These are phyloP conservation scores for Calliphora vomitoria DNA, from an alignment of 2,888 invertebrate species.

Conservation along the genomic window DNA sequence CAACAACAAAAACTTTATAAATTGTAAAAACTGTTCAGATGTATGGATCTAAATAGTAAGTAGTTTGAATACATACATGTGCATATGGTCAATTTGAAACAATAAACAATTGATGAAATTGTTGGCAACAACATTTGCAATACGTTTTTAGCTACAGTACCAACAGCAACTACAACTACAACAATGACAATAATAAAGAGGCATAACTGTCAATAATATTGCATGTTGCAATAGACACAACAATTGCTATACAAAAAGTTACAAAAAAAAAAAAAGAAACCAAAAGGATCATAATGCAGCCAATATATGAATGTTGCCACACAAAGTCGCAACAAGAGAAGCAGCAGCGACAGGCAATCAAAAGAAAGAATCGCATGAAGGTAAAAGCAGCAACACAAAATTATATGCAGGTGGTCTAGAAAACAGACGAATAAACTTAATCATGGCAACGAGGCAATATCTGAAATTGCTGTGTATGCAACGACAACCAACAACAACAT, in stretches of 20 bases:
- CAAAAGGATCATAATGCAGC: constrained; percentile 59
- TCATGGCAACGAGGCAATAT: constrained; percentile 56
- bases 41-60: neutral
- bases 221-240: constrained; percentile 71
- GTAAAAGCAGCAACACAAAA: constrained; percentile 46
- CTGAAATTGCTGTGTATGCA: constrained; percentile 52
- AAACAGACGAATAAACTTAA: constrained; percentile 65
- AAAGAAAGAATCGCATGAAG: neutral
- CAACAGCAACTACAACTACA: constrained; percentile 40
- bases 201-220: constrained; percentile 72
- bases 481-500: neutral
- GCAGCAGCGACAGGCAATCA: constrained; percentile 24
- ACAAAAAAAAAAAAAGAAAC: neutral
- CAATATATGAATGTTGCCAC: constrained; percentile 24
- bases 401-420: constrained; percentile 73
- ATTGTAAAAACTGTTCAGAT: constrained; percentile 29
- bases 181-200: constrained; percentile 67
- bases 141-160: constrained; percentile 16
- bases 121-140: constrained; percentile 69
- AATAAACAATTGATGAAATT: constrained; percentile 70
- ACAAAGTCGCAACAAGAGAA: constrained; percentile 26
- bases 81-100: constrained; percentile 60
- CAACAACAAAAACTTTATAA: neutral
- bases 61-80: constrained; percentile 17
- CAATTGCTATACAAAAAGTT: constrained; percentile 48